phyloP scores from a whole-genome alignment of 2,113 vertebrate species.

The Spilogale gracilis region DNA sequence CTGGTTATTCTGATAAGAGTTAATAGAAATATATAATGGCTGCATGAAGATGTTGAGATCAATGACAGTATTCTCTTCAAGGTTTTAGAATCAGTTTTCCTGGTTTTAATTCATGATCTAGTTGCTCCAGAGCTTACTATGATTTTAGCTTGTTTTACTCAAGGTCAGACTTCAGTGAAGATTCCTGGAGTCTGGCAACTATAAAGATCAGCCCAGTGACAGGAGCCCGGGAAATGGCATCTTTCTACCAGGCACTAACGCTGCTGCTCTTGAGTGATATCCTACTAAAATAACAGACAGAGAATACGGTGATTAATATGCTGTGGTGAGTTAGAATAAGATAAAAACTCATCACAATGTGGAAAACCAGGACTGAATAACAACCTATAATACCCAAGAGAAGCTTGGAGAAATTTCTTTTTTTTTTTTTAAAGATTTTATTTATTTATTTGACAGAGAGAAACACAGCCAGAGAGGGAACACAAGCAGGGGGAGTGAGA shows the following conservation, averaged over 20 bases:
- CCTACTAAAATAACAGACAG: background rate
- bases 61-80: background rate
- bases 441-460: no score
- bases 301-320: background rate
- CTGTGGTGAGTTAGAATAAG: background rate
- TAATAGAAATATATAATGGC: background rate
- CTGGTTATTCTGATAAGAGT: background rate
- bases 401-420: background rate
- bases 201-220: background rate
- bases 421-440: no score
- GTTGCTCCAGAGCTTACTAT: background rate
- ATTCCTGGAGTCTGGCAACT: background rate
- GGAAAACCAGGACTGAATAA: background rate
- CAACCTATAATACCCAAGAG: background rate
- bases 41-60: background rate
- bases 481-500: no score
- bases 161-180: background rate
- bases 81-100: background rate
- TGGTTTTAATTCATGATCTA: conserved; percentile 27
- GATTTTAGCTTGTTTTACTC: background rate
- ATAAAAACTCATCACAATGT: background rate
- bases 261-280: background rate
- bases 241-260: background rate
- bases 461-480: no score
- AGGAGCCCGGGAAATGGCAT: no score